Conservation (phyloP, 2,113 vertebrate species). For the Rhinogobius similis region DNA sequence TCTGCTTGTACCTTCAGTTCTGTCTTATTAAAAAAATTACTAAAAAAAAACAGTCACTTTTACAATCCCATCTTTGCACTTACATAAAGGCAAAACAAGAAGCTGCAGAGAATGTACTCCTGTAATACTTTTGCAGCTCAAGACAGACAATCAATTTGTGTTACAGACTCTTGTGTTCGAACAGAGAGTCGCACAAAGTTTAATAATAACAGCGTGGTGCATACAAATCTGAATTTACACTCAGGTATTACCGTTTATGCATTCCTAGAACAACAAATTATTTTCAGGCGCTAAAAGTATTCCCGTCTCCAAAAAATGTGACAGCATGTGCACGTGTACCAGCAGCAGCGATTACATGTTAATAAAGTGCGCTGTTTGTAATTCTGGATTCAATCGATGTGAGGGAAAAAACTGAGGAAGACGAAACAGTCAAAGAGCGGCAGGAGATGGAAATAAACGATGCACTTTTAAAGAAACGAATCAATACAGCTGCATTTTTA, state of each 20-base stretch:
- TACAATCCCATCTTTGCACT: background rate
- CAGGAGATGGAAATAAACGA: background rate
- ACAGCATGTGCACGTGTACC: background rate
- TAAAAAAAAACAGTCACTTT: background rate
- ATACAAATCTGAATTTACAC: background rate
- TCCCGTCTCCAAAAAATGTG: background rate
- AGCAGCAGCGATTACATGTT: background rate
- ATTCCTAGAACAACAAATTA: background rate
- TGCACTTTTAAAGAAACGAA: background rate
- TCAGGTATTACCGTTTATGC: background rate
- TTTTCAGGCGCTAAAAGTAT: background rate
- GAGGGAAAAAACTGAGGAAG: conserved; percentile 1
- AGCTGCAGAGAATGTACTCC: background rate
- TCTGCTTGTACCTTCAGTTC: too few relatives aligned
- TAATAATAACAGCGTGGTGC: background rate
- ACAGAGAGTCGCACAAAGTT: background rate
- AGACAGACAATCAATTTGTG: background rate
- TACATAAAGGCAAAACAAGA: background rate
- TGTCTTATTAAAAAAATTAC: background rate
- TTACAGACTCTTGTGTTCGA: background rate
- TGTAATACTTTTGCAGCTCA: background rate
- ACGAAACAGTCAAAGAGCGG: background rate
- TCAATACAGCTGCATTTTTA: background rate
- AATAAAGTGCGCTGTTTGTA: background rate
- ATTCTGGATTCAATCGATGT: background rate